These are phyloP conservation scores for Neolamprologus kungweensis DNA, from an alignment of 2,113 vertebrate species.

Conservation along the genomic window DNA sequence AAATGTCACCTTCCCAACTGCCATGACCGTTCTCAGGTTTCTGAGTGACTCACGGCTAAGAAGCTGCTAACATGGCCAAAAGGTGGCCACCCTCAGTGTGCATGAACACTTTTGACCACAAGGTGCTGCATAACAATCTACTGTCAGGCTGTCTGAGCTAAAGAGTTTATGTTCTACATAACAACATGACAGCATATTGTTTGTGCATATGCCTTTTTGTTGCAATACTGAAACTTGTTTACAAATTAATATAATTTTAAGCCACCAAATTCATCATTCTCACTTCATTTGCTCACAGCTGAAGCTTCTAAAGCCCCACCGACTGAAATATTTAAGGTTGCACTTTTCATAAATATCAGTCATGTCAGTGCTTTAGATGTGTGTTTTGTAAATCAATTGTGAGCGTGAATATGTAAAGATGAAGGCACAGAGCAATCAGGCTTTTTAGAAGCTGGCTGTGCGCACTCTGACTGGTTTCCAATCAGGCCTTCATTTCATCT, in stretches of 20 bases:
- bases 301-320: background rate
- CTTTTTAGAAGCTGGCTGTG: background rate
- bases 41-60: background rate
- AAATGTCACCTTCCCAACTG: slow-evolving; percentile 81
- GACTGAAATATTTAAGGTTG: background rate
- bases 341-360: background rate
- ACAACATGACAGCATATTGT: background rate
- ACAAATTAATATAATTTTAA: background rate
- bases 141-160: background rate
- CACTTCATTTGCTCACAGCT: background rate
- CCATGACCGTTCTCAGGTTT: slow-evolving; percentile 64
- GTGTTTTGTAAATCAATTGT: background rate
- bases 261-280: background rate
- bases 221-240: background rate
- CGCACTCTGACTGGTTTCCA: background rate
- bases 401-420: background rate
- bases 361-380: background rate
- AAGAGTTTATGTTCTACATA: background rate
- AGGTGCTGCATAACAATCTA: background rate
- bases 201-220: background rate
- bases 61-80: background rate
- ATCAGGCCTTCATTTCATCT: background rate
- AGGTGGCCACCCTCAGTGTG: background rate
- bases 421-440: background rate
- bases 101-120: background rate